Conservation (phyloP, 92 coral and sea anemone species). For the Zoanthus solanderi region DNA sequence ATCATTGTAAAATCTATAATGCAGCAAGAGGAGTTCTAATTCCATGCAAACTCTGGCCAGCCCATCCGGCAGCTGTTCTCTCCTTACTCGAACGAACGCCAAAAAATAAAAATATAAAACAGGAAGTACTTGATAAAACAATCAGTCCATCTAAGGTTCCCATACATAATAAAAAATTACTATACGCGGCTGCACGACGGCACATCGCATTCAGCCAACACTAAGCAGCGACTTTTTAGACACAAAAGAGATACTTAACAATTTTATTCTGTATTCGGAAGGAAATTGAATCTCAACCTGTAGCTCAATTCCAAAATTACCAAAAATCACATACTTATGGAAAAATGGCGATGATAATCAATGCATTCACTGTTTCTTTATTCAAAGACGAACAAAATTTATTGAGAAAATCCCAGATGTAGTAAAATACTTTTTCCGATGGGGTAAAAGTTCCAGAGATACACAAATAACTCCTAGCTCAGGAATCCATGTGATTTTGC, state of each 20-base stretch:
- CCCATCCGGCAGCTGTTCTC: constrained; percentile 24
- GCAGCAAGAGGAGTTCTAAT: constrained; percentile 18
- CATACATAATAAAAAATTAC: constrained; percentile 7
- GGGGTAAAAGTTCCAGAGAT: neutral
- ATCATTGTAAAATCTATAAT: constrained; percentile 13
- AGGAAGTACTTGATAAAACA: constrained; percentile 19
- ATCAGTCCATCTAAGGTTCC: constrained; percentile 15
- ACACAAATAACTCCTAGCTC: neutral
- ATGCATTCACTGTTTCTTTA: neutral
- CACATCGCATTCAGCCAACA: neutral
- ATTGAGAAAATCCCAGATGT: neutral
- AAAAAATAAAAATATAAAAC: neutral
- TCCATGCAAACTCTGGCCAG: constrained; percentile 14
- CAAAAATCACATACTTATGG: neutral
- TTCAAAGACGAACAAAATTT: neutral
- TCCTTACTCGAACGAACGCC: constrained; percentile 23
- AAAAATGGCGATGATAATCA: neutral
- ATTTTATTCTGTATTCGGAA: neutral
- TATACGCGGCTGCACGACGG: constrained; percentile 10
- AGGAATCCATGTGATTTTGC: neutral
- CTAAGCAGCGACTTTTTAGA: neutral
- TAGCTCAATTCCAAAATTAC: neutral
- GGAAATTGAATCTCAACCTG: neutral
- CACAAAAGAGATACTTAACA: neutral
- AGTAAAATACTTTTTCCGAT: neutral